Conservation (phyloP, 2,113 vertebrate species). For the Clupea harengus region DNA sequence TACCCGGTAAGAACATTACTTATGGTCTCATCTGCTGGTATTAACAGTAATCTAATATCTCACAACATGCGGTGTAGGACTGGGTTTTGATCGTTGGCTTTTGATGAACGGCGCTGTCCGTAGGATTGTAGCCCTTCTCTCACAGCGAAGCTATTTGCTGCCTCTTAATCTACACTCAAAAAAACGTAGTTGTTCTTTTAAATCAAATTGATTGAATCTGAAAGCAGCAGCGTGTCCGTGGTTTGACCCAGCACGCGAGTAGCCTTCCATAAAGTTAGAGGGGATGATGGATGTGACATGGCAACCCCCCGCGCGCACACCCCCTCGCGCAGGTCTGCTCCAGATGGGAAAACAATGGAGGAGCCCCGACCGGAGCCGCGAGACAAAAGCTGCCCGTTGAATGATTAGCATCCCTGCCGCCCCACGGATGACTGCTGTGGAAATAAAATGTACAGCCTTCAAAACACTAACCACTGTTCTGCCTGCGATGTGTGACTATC, state of each 20-base stretch:
- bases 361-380: constrained; percentile 31
- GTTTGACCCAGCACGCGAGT: not conserved
- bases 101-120: not conserved
- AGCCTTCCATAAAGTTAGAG: not conserved
- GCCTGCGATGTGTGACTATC: too few relatives aligned
- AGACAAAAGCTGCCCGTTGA: too few relatives aligned
- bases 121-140: not conserved
- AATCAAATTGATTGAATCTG: not conserved
- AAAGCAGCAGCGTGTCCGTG: not conserved
- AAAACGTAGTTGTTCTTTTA: not conserved
- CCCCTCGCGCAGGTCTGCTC: constrained; percentile 22
- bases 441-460: too few relatives aligned
- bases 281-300: not conserved
- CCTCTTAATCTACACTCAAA: not conserved
- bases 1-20: not conserved
- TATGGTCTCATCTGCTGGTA: too few relatives aligned
- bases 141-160: not conserved
- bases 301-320: not conserved
- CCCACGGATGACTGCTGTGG: too few relatives aligned
- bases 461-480: too few relatives aligned
- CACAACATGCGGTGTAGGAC: not conserved
- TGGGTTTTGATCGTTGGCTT: not conserved
- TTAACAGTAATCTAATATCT: not conserved
- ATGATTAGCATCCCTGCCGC: too few relatives aligned
- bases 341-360: constrained; percentile 74